These are phyloP conservation scores for Amblyornis subalaris DNA, from an alignment of 2,113 vertebrate genomes.

Conservation along the genomic window DNA sequence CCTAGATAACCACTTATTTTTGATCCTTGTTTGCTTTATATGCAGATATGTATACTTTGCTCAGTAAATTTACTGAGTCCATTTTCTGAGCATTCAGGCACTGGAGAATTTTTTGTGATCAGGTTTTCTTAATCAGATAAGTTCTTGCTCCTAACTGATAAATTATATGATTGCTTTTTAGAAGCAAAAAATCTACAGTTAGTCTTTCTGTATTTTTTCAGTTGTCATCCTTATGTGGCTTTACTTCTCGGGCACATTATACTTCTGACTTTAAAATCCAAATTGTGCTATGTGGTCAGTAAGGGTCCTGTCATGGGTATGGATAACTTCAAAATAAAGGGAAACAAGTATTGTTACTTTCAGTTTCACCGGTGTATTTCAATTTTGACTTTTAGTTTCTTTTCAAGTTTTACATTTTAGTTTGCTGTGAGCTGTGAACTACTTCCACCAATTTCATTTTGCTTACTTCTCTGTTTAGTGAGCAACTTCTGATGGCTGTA, in stretches of 20 bases:
- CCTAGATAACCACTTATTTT: background rate
- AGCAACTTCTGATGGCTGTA: background rate
- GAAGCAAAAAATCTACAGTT: background rate
- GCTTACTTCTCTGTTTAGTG: background rate
- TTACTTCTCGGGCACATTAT: background rate
- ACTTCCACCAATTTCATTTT: background rate
- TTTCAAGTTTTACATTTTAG: background rate
- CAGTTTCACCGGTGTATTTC: background rate
- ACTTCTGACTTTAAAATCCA: background rate
- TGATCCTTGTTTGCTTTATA: background rate
- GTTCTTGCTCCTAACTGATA: background rate
- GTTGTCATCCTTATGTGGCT: background rate
- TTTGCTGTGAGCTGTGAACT: background rate
- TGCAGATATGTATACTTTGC: background rate
- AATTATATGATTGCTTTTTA: background rate
- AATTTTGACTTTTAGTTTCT: background rate
- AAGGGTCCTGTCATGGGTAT: background rate
- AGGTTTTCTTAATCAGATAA: background rate
- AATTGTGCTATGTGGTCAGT: background rate
- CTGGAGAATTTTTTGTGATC: background rate
- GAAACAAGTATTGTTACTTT: background rate
- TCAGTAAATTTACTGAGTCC: background rate
- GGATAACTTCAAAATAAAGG: background rate
- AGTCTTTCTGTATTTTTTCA: background rate
- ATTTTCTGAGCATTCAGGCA: background rate